phyloP scores from a whole-genome alignment of 2,888 invertebrate genomes.

The Electrophaes corylata region DNA sequence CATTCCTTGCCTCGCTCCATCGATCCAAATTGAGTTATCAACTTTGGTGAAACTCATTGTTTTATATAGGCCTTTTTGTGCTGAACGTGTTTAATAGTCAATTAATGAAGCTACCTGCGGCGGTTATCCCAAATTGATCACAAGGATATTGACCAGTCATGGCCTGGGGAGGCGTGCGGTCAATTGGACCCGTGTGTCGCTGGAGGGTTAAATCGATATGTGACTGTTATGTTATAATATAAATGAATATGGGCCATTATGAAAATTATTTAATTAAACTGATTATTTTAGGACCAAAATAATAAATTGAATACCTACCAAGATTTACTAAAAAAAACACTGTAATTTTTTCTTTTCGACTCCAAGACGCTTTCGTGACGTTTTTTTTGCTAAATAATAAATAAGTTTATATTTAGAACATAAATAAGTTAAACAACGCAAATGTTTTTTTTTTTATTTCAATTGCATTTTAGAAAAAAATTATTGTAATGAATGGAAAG shows the following conservation, averaged over 20 bases:
- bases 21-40: constrained; percentile 81
- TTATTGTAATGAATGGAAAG: too few relatives aligned
- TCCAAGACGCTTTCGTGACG: too few relatives aligned
- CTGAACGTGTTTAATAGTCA: constrained; percentile 81
- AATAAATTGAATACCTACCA: too few relatives aligned
- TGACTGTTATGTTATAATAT: constrained; percentile 35
- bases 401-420: too few relatives aligned
- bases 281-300: background rate
- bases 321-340: too few relatives aligned
- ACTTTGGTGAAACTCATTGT: constrained; percentile 82
- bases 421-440: too few relatives aligned
- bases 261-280: background rate
- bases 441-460: too few relatives aligned
- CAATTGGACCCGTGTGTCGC: constrained; percentile 43
- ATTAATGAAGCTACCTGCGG: constrained; percentile 81
- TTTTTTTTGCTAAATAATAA: too few relatives aligned
- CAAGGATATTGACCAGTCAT: constrained; percentile 60
- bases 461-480: too few relatives aligned
- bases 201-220: constrained; percentile 48
- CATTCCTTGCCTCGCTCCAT: constrained; percentile 43
- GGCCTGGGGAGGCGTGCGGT: constrained; percentile 48
- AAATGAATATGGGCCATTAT: constrained; percentile 1
- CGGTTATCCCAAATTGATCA: constrained; percentile 67
- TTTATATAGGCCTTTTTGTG: constrained; percentile 75
- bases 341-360: background rate